Conservation (phyloP, 2,797 vertebrate species). For the Rhabdophis nuchalis region DNA sequence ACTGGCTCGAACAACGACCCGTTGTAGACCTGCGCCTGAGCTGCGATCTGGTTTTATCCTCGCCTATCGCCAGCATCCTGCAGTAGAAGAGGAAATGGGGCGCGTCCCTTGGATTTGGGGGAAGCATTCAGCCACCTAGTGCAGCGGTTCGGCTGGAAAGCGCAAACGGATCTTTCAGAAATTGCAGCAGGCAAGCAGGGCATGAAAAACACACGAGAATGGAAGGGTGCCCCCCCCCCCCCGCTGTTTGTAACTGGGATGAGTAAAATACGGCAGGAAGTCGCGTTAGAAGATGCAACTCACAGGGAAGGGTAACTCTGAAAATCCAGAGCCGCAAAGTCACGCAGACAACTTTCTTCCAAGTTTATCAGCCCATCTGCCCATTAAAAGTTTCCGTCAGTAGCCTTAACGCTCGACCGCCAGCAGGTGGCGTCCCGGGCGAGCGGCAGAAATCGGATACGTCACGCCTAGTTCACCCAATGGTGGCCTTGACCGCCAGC, state of each 20-base stretch:
- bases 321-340: background rate
- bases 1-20: background rate
- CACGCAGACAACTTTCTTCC: background rate
- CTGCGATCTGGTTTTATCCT: background rate
- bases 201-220: background rate
- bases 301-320: background rate
- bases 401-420: accelerated
- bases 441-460: background rate
- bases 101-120: background rate
- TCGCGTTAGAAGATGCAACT: background rate
- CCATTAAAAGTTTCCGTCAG: background rate
- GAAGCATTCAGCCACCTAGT: background rate
- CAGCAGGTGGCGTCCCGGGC: background rate
- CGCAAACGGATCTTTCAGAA: background rate
- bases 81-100: background rate
- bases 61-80: background rate
- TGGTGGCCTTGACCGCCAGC: background rate
- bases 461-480: background rate
- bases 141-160: background rate
- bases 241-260: background rate
- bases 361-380: background rate
- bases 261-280: background rate
- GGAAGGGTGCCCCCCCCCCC: background rate
- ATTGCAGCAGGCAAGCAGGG: background rate
- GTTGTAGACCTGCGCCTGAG: background rate